phyloP scores from a whole-genome alignment of 2,888 invertebrate genomes.

The Volucella inflata region DNA sequence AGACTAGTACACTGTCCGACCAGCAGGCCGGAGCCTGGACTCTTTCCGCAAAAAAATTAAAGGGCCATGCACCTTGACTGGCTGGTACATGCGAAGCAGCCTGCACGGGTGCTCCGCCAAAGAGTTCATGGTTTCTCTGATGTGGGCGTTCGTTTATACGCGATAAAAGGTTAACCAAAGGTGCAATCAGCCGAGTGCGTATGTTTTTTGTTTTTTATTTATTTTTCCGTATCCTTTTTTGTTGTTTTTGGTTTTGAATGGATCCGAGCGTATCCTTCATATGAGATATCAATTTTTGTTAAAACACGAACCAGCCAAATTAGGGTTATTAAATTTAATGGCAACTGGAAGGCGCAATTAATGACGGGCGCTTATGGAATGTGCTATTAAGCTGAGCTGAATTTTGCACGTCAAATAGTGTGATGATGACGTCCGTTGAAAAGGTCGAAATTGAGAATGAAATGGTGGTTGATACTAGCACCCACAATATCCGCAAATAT shows the following conservation, averaged over 20 bases:
- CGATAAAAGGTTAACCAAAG: slow-evolving; percentile 28
- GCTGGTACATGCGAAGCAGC: no score
- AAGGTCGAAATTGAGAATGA: no score
- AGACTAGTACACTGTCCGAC: not conserved
- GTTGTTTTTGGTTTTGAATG: not conserved
- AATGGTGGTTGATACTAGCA: no score
- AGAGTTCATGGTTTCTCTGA: not conserved
- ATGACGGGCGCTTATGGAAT: not conserved
- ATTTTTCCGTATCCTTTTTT: no score
- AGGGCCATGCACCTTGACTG: slow-evolving; percentile 19
- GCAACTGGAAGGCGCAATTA: slow-evolving; percentile 25
- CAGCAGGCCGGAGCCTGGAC: not conserved
- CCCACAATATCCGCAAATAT: no score
- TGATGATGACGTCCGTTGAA: no score
- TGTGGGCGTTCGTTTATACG: slow-evolving; percentile 23
- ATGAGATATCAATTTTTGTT: slow-evolving; percentile 38
- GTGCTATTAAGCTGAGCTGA: no score
- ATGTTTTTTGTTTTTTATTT: not conserved
- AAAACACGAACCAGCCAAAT: slow-evolving; percentile 24
- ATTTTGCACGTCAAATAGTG: no score
- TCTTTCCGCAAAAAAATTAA: slow-evolving; percentile 8
- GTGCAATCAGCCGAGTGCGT: slow-evolving; percentile 1
- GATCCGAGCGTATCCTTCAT: not conserved
- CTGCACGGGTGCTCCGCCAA: no score
- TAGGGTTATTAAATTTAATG: slow-evolving; percentile 25